Evolutionary conservation across 2,888 invertebrate species (phyloP).

Genomic region (Dendrolimus houi): DNA sequence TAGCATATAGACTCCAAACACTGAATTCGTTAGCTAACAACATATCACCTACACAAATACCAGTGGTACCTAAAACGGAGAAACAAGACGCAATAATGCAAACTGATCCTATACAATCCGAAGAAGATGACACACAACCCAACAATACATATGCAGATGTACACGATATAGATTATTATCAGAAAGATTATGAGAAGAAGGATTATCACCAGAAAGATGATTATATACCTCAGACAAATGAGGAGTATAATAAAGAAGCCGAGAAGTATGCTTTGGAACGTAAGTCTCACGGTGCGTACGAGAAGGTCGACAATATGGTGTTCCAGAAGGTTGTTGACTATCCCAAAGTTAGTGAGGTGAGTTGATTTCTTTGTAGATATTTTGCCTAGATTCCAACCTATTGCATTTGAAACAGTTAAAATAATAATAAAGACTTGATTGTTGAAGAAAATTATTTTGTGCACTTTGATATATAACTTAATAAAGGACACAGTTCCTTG

Average conservation of each 20-base stretch:
- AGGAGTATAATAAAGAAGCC: constrained; percentile 62
- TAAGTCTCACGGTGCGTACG: constrained; percentile 45
- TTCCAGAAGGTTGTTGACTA: constrained; percentile 35
- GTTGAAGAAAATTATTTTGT: too few relatives aligned
- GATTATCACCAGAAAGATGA: constrained; percentile 24
- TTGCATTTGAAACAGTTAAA: too few relatives aligned
- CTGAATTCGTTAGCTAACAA: constrained; percentile 35
- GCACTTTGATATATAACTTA: too few relatives aligned
- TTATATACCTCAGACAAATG: constrained; percentile 57
- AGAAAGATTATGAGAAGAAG: not conserved
- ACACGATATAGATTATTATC: constrained; percentile 20
- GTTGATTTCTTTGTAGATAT: not conserved
- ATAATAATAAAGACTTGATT: too few relatives aligned
- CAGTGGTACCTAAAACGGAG: constrained; percentile 30
- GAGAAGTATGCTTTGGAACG: constrained; percentile 58
- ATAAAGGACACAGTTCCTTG: too few relatives aligned
- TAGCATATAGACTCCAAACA: constrained; percentile 46
- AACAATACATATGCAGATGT: constrained; percentile 46
- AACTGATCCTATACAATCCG: constrained; percentile 53
- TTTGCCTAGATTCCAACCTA: too few relatives aligned
- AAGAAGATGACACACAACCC: constrained; percentile 47
- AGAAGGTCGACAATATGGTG: constrained; percentile 20
- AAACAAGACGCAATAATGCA: constrained; percentile 70
- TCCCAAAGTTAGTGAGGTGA: constrained; percentile 24
- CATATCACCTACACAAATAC: constrained; percentile 23